phyloP scores from a whole-genome alignment of 2,113 vertebrate species.

The Aythya baeri region DNA sequence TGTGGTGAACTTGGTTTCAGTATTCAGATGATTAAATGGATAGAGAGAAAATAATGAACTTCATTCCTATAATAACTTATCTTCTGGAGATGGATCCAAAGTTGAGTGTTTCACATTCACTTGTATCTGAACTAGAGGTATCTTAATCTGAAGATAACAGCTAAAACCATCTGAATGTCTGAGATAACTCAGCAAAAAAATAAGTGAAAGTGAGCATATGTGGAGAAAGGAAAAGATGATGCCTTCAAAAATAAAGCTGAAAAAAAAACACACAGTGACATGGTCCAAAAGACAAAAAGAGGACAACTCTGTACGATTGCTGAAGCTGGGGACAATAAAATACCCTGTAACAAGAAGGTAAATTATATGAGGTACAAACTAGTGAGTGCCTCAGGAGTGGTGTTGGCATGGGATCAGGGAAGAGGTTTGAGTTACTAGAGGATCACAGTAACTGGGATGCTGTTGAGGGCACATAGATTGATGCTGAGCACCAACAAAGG shows the following conservation, averaged over 20 bases:
- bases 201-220: neutral
- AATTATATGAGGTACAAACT: neutral
- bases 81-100: neutral
- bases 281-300: neutral
- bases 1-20: neutral
- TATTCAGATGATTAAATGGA: neutral
- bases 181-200: neutral
- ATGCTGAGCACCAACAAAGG: neutral
- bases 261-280: rapidly evolving
- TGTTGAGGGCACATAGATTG: rapidly evolving
- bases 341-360: neutral
- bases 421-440: neutral
- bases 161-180: neutral
- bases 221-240: neutral
- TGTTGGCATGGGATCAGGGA: neutral
- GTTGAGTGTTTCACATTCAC: neutral
- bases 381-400: neutral
- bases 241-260: neutral
- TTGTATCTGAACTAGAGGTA: neutral
- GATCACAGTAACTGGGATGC: neutral
- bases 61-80: neutral
- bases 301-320: neutral
- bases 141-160: neutral
- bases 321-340: neutral
- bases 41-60: neutral